These are phyloP conservation scores for Rhynchonycteris naso DNA, from an alignment of 2,797 vertebrate genomes.

Conservation along the genomic window DNA sequence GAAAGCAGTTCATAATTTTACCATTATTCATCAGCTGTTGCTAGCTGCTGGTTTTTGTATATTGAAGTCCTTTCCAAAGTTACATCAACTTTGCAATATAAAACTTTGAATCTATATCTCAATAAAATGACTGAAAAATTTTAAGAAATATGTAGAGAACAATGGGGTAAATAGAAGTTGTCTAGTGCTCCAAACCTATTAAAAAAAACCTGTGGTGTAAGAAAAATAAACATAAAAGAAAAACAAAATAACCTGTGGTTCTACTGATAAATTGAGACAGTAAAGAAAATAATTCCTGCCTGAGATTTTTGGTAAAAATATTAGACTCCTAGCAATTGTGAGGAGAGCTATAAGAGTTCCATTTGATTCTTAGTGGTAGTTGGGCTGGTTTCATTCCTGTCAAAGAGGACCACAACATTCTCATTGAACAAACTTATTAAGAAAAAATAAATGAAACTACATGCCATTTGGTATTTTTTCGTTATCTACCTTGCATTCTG, in stretches of 20 bases:
- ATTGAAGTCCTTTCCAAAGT: conserved; percentile 21
- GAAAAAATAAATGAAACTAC: background rate
- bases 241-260: background rate
- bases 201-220: background rate
- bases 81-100: conserved; percentile 20
- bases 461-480: conserved; percentile 37
- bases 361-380: conserved; percentile 21
- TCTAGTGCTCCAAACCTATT: background rate
- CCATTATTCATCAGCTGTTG: conserved; percentile 38
- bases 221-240: too few species aligned
- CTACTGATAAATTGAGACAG: conserved; percentile 40
- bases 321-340: conserved; percentile 28
- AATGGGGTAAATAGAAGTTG: background rate
- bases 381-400: background rate
- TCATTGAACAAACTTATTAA: conserved; percentile 45
- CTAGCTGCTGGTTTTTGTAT: conserved; percentile 3
- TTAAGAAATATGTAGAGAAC: conserved; percentile 52
- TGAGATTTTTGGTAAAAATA: conserved; percentile 32
- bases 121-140: conserved; percentile 41
- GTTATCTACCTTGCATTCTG: background rate
- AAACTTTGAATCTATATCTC: background rate
- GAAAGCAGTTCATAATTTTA: conserved; percentile 38
- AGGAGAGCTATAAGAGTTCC: background rate
- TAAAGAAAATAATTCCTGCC: conserved; percentile 40
- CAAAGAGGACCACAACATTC: conserved; percentile 1